phyloP scores from a whole-genome alignment of 2,888 invertebrate genomes.

The Heteropelma amictum region DNA sequence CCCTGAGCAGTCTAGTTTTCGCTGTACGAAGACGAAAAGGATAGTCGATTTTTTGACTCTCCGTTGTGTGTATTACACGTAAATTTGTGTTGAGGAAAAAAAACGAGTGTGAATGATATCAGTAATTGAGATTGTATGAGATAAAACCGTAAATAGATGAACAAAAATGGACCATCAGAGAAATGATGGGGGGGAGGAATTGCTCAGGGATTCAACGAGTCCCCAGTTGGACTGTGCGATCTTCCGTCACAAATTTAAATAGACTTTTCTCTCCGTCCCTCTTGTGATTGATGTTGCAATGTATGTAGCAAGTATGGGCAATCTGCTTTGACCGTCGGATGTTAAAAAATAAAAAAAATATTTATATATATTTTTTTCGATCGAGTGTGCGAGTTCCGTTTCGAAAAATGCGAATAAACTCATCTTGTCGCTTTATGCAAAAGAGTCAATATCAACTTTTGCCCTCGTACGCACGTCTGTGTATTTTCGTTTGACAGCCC shows the following conservation, averaged over 20 bases:
- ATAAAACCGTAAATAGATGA: not conserved
- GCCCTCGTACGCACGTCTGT: not conserved
- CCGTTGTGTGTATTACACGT: no score
- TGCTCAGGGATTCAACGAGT: slow-evolving; percentile 59
- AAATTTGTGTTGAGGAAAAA: no score
- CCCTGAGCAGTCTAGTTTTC: no score
- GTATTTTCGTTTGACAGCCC: not conserved
- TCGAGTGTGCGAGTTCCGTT: slow-evolving; percentile 22
- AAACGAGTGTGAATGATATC: no score
- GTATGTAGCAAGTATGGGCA: no score
- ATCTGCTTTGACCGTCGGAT: no score
- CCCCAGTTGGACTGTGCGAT: slow-evolving; percentile 55
- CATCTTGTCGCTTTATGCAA: not conserved
- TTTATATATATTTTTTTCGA: no score
- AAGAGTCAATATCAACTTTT: not conserved
- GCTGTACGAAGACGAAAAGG: no score
- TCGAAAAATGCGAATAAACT: slow-evolving; percentile 6
- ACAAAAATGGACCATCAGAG: slow-evolving; percentile 23
- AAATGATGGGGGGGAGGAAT: slow-evolving; percentile 56
- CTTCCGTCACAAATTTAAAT: slow-evolving; percentile 62
- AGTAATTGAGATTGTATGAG: no score
- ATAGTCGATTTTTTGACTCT: no score
- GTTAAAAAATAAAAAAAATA: not conserved
- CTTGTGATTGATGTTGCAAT: slow-evolving; percentile 25
- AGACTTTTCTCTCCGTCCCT: slow-evolving; percentile 43